These are phyloP conservation scores for Strigamia crassipes DNA, from an alignment of 2,888 invertebrate species.

Conservation along the genomic window DNA sequence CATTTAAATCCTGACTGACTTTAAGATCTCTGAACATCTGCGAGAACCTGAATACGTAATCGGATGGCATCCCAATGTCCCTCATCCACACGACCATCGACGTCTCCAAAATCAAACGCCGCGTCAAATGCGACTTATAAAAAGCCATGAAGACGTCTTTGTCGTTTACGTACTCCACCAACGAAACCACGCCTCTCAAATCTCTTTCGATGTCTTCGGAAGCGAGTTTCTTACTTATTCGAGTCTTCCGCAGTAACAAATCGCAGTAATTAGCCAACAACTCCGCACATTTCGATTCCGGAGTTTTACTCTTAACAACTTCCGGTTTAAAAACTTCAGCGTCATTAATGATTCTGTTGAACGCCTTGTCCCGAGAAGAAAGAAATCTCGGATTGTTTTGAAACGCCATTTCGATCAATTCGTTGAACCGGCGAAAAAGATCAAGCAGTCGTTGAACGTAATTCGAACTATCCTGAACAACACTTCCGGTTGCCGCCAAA, in stretches of 20 bases:
- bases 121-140: constrained; percentile 95
- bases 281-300: constrained; percentile 99
- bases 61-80: constrained; percentile 99
- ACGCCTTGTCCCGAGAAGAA: constrained; percentile 96
- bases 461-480: constrained; percentile 85
- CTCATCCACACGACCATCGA: constrained; percentile 95
- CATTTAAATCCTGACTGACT: constrained; percentile 94
- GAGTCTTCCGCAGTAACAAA: constrained; percentile 95
- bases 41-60: constrained; percentile 96
- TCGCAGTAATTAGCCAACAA: constrained; percentile 99
- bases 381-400: constrained; percentile 95
- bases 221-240: constrained; percentile 91
- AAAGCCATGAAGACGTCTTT: constrained; percentile 99
- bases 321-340: too few relatives aligned
- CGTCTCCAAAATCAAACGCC: constrained; percentile 93
- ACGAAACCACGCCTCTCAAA: constrained; percentile 81
- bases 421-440: too few relatives aligned
- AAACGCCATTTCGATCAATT: constrained; percentile 90
- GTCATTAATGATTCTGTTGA: constrained; percentile 96
- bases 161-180: constrained; percentile 97
- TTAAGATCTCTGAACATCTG: constrained; percentile 95
- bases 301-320: too few relatives aligned
- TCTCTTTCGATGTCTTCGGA: constrained; percentile 95
- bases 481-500: too few relatives aligned
- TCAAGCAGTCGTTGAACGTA: constrained; percentile 76